Evolutionary conservation across 2,113 vertebrate genomes (phyloP).

Genomic region (Apeltes quadracus): DNA sequence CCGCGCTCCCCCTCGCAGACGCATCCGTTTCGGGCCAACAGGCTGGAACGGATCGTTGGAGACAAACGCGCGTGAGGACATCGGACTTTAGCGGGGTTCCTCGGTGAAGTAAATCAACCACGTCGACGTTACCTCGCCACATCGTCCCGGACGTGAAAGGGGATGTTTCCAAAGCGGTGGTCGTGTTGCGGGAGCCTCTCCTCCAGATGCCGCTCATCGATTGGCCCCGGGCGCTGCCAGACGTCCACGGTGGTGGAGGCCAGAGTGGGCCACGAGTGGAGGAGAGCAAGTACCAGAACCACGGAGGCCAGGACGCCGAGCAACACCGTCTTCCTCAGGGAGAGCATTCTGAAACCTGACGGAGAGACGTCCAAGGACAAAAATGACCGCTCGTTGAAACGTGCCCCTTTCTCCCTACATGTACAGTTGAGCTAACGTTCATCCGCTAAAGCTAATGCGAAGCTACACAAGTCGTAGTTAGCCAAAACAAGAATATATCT

Average conservation of each 20-base stretch:
- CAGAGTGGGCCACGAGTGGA: conserved; percentile 72
- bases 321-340: conserved; percentile 70
- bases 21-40: conserved; percentile 85
- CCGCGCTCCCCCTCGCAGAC: conserved; percentile 81
- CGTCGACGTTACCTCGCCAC: conserved; percentile 62
- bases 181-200: conserved; percentile 64
- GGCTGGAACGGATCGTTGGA: conserved; percentile 67
- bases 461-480: neutral
- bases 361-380: conserved; percentile 8
- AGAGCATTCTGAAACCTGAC: conserved; percentile 74
- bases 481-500: neutral
- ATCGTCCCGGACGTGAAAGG: conserved; percentile 70
- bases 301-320: conserved; percentile 74
- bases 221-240: conserved; percentile 63
- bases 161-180: conserved; percentile 64
- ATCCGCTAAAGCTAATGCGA: too few relatives aligned
- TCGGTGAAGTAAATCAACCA: neutral
- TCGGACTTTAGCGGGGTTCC: neutral
- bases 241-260: conserved; percentile 62
- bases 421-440: neutral
- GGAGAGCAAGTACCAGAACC: conserved; percentile 63
- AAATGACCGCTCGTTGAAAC: neutral
- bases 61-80: neutral
- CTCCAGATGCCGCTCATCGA: conserved; percentile 65
- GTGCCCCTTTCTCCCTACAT: neutral